Base-by-base conservation (phyloP, 1,140 invertebrate genomes). In the Metopolophium dirhodum region DNA sequence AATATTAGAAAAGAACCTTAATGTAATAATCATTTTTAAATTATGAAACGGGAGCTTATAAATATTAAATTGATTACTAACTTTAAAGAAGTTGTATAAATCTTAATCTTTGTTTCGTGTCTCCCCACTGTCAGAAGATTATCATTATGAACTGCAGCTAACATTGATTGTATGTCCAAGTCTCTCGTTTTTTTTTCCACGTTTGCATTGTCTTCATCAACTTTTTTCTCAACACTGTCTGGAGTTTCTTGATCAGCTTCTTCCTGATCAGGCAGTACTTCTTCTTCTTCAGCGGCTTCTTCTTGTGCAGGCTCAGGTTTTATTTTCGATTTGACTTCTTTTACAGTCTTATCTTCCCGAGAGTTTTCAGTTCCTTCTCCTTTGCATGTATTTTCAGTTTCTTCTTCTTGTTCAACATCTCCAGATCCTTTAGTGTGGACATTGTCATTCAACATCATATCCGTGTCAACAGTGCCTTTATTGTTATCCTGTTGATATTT, bases 111-210 rank as follows among this genome's bases (percentile, higher is more conserved):
- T 20, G 37, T n/a, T 68, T 68, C 45, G 54, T 61, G 88, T 2
- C 18, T 90, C 54, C 1, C 7, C 26, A 22, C 11, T n/a, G 45
- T 30, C 22, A 23, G 37, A 22, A 87, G 94, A 14, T 77, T 37
- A 77, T 94, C 94, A 90, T 93, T 94, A 86, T 94, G 93, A 22
- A 94, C 82, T 22, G 94, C 93, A 0, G 94, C 94, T 35, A 94
- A 93, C 94, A 94, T 94, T 2, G 94, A 93, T 49, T 94, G 91
- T n/a, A 94, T 94, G 61, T 93, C 94, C 0, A 94, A 54, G 11
- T 87, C 90, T 1, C 86, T 83, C 9, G 77, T n/a, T n/a, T 93
- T 93, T 7, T 54, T 93, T 0, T 90, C 61, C 1, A 9, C 83
- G 14, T 57, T 77, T 22, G 11, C 41, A 11, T 7, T 30, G 20